Evolutionary conservation across 2,797 vertebrate genomes (phyloP).

Genomic region (Chaenodraco wilsoni): DNA sequence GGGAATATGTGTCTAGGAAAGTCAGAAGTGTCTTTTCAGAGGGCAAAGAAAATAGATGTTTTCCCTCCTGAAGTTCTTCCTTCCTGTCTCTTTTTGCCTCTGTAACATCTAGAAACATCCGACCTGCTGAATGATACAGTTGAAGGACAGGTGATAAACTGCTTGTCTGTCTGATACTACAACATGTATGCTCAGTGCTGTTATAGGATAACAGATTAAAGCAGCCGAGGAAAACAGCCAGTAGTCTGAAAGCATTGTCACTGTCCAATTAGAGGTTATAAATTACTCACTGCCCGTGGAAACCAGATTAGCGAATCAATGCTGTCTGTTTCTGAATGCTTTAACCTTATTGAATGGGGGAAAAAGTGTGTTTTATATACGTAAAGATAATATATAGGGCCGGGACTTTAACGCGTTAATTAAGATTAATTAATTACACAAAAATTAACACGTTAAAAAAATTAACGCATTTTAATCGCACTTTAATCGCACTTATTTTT

Average conservation of each 20-base stretch:
- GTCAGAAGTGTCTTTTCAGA: constrained; percentile 11
- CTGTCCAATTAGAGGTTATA: constrained; percentile 47
- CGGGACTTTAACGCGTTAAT: no score
- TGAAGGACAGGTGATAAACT: constrained; percentile 54
- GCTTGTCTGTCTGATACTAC: constrained; percentile 13
- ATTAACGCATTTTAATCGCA: no score
- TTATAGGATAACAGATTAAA: constrained; percentile 42
- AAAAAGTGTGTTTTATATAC: background rate
- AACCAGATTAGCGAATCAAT: constrained; percentile 30
- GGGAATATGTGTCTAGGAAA: constrained; percentile 23
- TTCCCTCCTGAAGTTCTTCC: constrained; percentile 8
- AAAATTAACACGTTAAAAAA: no score
- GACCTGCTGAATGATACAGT: constrained; percentile 42
- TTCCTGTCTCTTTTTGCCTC: constrained; percentile 14
- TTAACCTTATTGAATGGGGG: background rate
- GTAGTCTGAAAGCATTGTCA: constrained; percentile 16
- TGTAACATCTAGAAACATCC: constrained; percentile 22
- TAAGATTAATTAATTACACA: no score
- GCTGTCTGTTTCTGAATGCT: constrained; percentile 2
- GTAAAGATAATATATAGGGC: background rate
- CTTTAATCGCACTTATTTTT: no score
- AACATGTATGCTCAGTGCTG: constrained; percentile 30
- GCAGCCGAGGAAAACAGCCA: constrained; percentile 10
- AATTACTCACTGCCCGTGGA: constrained; percentile 33
- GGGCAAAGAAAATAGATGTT: constrained; percentile 32